A percentile compares a stretch with the other conserved stretches of the same genome.
These are phyloP conservation scores for Tylochromis polylepis DNA, from an alignment of 2,113 vertebrate genomes.

Conservation along the genomic window DNA sequence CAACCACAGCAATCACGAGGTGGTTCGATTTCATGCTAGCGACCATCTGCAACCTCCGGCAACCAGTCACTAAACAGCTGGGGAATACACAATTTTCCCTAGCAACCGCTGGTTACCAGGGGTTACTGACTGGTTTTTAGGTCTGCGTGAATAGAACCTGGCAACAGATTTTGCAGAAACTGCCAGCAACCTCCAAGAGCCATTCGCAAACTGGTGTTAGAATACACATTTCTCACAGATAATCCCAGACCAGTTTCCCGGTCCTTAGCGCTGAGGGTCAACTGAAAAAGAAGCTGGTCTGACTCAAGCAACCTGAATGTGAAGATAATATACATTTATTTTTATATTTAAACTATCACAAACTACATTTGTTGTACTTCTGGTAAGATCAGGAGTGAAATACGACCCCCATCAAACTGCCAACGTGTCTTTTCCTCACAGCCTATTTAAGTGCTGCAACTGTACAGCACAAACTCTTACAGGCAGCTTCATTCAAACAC, in stretches of 20 bases:
- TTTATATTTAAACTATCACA: too few relatives aligned
- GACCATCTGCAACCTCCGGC: accelerated
- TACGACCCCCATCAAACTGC: not conserved
- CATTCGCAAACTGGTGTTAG: not conserved
- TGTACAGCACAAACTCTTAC: not conserved
- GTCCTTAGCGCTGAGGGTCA: not conserved
- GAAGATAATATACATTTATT: not conserved
- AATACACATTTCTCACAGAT: not conserved
- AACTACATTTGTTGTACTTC: not conserved
- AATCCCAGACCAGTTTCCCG: not conserved
- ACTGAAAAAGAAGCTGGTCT: not conserved
- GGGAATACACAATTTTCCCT: not conserved
- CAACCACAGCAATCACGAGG: not conserved
- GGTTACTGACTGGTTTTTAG: not conserved
- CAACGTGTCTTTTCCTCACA: not conserved
- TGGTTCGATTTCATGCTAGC: not conserved
- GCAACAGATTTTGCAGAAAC: not conserved
- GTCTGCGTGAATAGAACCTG: not conserved
- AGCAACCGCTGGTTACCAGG: not conserved
- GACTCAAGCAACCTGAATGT: not conserved
- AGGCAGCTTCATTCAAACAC: not conserved
- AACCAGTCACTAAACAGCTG: not conserved
- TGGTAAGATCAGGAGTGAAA: not conserved
- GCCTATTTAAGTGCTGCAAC: not conserved
- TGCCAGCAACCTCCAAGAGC: not conserved